A percentile compares a stretch with the other conserved stretches of the same genome.
Evolutionary conservation across 1,140 invertebrate genomes (phyloP).

Genomic region (Euura saliciscinereae): DNA sequence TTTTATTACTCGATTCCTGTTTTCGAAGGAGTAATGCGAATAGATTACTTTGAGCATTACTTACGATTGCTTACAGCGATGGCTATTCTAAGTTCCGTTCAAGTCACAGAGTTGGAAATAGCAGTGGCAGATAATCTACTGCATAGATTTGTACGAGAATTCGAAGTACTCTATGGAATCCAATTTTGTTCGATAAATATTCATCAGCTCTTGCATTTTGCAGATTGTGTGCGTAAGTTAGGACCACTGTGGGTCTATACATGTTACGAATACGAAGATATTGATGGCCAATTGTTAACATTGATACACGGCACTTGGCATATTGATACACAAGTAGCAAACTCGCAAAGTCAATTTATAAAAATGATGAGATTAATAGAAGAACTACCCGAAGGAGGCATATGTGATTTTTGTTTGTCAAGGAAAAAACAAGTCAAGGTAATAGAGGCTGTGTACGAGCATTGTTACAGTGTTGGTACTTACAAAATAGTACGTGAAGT

Average conservation of each 20-base stretch:
- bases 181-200: constrained; percentile 33
- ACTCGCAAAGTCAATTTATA: constrained; percentile 20
- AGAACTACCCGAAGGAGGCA: constrained; percentile 20
- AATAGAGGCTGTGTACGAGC: constrained; percentile 14
- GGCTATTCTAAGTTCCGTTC: constrained; percentile 11
- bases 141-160: constrained; percentile 27
- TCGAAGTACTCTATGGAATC: constrained; percentile 28
- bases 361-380: constrained; percentile 22
- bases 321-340: constrained; percentile 31
- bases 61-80: background rate
- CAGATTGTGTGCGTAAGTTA: constrained; percentile 25
- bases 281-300: constrained; percentile 30
- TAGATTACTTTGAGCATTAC: constrained; percentile 15
- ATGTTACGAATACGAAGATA: constrained; percentile 32
- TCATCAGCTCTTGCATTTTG: constrained; percentile 30
- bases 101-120: background rate
- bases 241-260: constrained; percentile 30
- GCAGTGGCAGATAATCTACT: constrained; percentile 18
- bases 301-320: constrained; percentile 29
- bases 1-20: constrained; percentile 22
- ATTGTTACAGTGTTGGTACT: constrained; percentile 19
- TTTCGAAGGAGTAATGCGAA: constrained; percentile 18
- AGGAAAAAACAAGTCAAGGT: constrained; percentile 32
- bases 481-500: no score
- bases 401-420: constrained; percentile 22